A percentile compares a stretch with the other conserved stretches of the same genome.
Evolutionary conservation across 2,113 vertebrate genomes (phyloP).

Genomic region (Mormyrus iriodes): DNA sequence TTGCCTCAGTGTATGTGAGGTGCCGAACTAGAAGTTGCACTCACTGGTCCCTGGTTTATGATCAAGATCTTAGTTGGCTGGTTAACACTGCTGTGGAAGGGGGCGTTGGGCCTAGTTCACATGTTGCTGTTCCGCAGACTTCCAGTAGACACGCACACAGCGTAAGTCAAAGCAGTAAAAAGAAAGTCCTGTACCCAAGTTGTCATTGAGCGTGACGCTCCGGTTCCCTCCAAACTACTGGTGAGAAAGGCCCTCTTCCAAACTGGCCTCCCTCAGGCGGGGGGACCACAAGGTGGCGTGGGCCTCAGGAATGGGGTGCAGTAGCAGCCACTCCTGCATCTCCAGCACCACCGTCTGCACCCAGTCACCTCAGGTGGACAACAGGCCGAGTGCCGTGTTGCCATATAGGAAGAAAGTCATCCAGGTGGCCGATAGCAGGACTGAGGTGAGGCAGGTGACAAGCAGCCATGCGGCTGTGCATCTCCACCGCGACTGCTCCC

Average conservation of each 20-base stretch:
- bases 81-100: conserved; percentile 94
- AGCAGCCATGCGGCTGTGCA: conserved; percentile 79
- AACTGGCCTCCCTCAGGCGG: conserved; percentile 85
- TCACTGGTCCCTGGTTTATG: conserved; percentile 93
- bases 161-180: conserved; percentile 32
- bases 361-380: conserved; percentile 79
- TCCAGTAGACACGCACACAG: conserved; percentile 34
- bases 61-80: conserved; percentile 98
- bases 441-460: conserved; percentile 72
- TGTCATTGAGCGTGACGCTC: conserved; percentile 85
- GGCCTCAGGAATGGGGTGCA: conserved; percentile 86
- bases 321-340: conserved; percentile 85
- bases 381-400: conserved; percentile 64
- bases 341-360: conserved; percentile 82
- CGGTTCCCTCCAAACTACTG: conserved; percentile 93
- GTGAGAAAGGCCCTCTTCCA: conserved; percentile 86
- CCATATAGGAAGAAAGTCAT: conserved; percentile 89
- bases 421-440: conserved; percentile 90
- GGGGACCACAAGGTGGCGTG: conserved; percentile 85
- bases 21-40: conserved; percentile 56
- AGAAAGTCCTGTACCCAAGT: conserved; percentile 67
- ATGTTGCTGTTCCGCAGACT: conserved; percentile 78
- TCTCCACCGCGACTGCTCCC: conserved; percentile 82
- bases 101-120: conserved; percentile 77
- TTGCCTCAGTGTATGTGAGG: not conserved